Evolutionary conservation across 1,140 invertebrate species (phyloP).

Genomic region (Ooceraea biroi): DNA sequence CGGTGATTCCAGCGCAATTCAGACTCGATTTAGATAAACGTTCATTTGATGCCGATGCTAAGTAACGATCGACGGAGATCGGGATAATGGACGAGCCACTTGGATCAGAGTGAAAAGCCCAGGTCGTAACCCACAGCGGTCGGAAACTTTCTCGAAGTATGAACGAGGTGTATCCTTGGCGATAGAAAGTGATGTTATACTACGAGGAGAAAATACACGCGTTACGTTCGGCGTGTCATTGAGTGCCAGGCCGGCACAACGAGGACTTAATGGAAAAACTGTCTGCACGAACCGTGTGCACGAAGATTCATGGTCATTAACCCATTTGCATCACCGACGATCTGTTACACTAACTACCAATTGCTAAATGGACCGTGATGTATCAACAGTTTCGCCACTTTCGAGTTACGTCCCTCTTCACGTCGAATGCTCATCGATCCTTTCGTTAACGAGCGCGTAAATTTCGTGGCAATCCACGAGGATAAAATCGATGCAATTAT

Average conservation of each 20-base stretch:
- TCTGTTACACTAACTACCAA: slow-evolving; percentile 32
- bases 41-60: too few species aligned
- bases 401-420: slow-evolving; percentile 5
- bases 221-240: background rate
- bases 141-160: slow-evolving; percentile 53
- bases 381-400: slow-evolving; percentile 19
- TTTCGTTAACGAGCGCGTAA: background rate
- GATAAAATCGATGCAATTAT: too few species aligned
- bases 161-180: slow-evolving; percentile 8
- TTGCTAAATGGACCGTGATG: slow-evolving; percentile 24
- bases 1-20: too few species aligned
- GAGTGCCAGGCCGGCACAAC: background rate
- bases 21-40: too few species aligned
- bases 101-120: slow-evolving; percentile 57
- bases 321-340: slow-evolving; percentile 26
- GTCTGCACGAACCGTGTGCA: background rate
- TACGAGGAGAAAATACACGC: slow-evolving; percentile 32
- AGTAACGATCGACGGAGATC: too few species aligned
- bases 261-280: slow-evolving; percentile 17
- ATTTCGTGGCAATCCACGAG: too few species aligned
- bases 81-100: too few species aligned
- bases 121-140: slow-evolving; percentile 1
- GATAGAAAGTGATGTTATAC: slow-evolving; percentile 49
- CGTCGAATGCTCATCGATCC: background rate
- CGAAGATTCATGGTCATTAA: slow-evolving; percentile 45